Conservation (phyloP, 1,140 invertebrate species). For the Formica selysi region DNA sequence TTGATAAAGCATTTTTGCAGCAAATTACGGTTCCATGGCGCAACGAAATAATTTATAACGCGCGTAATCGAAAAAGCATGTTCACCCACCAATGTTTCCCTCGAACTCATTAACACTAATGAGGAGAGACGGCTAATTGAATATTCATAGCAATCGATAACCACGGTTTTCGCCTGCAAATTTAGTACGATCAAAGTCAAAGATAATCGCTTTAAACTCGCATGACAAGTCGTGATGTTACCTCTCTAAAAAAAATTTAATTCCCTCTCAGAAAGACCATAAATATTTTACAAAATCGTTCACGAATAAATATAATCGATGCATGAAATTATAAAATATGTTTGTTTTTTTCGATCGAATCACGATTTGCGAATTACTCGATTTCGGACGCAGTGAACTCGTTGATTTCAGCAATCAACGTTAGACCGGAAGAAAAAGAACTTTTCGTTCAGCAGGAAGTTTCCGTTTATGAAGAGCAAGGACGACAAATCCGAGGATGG, state of each 20-base stretch:
- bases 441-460: constrained; percentile 98
- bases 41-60: background rate
- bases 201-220: background rate
- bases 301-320: background rate
- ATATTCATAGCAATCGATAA: constrained; percentile 37
- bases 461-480: constrained; percentile 99
- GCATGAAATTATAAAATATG: background rate
- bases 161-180: background rate
- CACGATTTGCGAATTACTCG: background rate
- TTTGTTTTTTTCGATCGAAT: background rate
- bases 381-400: constrained; percentile 3
- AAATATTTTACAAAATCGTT: background rate
- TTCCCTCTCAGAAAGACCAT: background rate
- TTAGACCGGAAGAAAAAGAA: constrained; percentile 99
- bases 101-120: constrained; percentile 27
- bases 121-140: constrained; percentile 19
- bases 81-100: background rate
- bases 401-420: constrained; percentile 92
- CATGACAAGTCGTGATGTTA: background rate
- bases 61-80: constrained; percentile 20
- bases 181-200: background rate
- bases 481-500: constrained; percentile 99
- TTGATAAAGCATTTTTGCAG: background rate
- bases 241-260: background rate
- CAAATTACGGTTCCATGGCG: background rate